phyloP scores from a whole-genome alignment of 2,113 vertebrate genomes.

The Galbula dea region DNA sequence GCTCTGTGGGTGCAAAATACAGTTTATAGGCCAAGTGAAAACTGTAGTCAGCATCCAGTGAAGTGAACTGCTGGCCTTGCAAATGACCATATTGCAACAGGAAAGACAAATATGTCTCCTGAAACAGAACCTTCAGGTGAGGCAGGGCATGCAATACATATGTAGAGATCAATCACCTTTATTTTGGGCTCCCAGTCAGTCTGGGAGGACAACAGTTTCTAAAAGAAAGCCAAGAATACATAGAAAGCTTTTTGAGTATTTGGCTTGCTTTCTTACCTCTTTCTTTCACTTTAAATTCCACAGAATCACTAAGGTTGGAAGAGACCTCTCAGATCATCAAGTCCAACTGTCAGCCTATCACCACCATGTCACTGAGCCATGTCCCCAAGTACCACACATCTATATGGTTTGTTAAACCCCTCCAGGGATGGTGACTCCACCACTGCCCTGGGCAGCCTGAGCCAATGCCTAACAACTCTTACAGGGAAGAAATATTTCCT shows the following conservation, averaged over 20 bases:
- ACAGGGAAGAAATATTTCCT: no score
- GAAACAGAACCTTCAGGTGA: not conserved
- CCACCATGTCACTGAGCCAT: no score
- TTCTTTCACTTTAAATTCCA: not conserved
- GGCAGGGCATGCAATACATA: not conserved
- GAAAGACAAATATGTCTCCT: not conserved
- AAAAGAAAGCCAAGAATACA: not conserved
- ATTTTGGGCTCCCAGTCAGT: not conserved
- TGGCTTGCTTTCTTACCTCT: not conserved
- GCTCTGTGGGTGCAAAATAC: slow-evolving; percentile 40
- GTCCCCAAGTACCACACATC: no score
- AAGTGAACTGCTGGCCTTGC: slow-evolving; percentile 34
- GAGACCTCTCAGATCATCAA: no score
- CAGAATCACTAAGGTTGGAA: no score
- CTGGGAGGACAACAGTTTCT: not conserved
- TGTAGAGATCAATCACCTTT: not conserved
- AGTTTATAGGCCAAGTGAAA: slow-evolving; percentile 42
- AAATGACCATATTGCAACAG: not conserved
- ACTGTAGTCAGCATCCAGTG: slow-evolving; percentile 35
- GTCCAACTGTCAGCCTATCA: no score
- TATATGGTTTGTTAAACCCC: no score
- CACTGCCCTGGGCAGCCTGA: no score
- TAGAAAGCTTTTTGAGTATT: not conserved
- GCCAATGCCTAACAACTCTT: no score
- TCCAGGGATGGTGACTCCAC: no score